A percentile compares a stretch with the other conserved stretches of the same genome.
phyloP scores from a whole-genome alignment of 2,113 vertebrate genomes.

The Petaurus breviceps region DNA sequence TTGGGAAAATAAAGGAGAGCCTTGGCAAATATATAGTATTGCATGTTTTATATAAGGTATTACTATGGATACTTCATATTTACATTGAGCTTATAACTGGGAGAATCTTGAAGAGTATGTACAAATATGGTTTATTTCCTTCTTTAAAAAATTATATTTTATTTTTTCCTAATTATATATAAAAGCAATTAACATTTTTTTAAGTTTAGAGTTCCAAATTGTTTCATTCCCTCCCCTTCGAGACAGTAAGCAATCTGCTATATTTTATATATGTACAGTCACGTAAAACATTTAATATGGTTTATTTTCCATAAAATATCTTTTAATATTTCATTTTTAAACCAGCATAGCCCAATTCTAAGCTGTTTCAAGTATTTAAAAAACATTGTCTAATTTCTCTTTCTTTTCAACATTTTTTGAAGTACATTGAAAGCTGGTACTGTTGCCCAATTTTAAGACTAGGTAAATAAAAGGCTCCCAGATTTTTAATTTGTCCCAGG shows the following conservation, averaged over 20 bases:
- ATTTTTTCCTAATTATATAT: neutral
- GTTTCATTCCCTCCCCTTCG: neutral
- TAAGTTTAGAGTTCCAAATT: neutral
- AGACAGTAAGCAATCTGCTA: neutral
- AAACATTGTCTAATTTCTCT: neutral
- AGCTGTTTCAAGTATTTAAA: neutral
- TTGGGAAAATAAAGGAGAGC: slow-evolving; percentile 9
- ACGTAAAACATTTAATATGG: neutral
- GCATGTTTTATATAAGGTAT: slow-evolving; percentile 16
- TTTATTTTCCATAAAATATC: neutral
- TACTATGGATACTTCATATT: neutral
- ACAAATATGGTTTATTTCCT: neutral
- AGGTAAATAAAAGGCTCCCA: neutral
- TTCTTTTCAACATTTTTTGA: neutral
- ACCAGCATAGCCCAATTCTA: neutral
- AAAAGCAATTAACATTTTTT: neutral
- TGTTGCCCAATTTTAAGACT: neutral
- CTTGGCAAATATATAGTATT: neutral
- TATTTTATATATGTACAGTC: neutral
- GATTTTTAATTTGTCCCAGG: neutral
- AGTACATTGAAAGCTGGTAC: neutral
- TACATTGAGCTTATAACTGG: neutral
- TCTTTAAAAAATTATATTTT: neutral
- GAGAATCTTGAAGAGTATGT: neutral
- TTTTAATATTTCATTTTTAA: neutral